Conservation (phyloP, 2,888 invertebrate species). For the Cabera pusaria region DNA sequence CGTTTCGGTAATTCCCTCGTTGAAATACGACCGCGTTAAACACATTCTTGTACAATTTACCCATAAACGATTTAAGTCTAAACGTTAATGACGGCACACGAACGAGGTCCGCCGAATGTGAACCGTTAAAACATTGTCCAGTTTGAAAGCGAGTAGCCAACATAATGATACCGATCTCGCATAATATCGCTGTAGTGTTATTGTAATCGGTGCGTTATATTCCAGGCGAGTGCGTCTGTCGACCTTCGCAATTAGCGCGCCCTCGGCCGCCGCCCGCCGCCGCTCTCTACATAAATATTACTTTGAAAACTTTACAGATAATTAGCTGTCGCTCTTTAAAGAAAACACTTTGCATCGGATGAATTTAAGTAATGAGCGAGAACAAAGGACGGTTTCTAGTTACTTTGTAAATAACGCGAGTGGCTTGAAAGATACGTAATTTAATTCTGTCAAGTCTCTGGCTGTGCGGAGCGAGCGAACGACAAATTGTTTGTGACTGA, state of each 20-base stretch:
- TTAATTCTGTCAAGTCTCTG: constrained; percentile 1
- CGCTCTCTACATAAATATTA: constrained; percentile 23
- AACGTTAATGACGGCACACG: too few species aligned
- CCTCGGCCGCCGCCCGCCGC: constrained; percentile 7
- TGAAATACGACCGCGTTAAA: too few species aligned
- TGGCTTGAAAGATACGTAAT: neutral
- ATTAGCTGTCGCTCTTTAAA: constrained; percentile 25
- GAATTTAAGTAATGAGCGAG: constrained; percentile 10
- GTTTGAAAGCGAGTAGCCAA: neutral
- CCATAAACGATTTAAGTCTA: too few species aligned
- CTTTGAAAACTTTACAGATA: constrained; percentile 28
- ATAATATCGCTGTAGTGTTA: constrained; percentile 23
- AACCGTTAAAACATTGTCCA: neutral
- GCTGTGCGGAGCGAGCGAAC: too few species aligned
- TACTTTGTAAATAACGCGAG: constrained; percentile 8
- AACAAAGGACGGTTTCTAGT: constrained; percentile 5
- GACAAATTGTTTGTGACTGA: too few species aligned
- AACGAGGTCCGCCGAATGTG: too few species aligned
- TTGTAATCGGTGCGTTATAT: constrained; percentile 20
- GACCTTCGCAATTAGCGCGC: constrained; percentile 25
- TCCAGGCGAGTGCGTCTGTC: constrained; percentile 25
- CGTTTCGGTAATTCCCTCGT: too few species aligned
- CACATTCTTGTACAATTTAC: neutral
- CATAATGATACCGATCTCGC: constrained; percentile 8
- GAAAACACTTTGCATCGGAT: constrained; percentile 17